Base-by-base conservation (phyloP, 2,113 vertebrate species). In the Panurus biarmicus region DNA sequence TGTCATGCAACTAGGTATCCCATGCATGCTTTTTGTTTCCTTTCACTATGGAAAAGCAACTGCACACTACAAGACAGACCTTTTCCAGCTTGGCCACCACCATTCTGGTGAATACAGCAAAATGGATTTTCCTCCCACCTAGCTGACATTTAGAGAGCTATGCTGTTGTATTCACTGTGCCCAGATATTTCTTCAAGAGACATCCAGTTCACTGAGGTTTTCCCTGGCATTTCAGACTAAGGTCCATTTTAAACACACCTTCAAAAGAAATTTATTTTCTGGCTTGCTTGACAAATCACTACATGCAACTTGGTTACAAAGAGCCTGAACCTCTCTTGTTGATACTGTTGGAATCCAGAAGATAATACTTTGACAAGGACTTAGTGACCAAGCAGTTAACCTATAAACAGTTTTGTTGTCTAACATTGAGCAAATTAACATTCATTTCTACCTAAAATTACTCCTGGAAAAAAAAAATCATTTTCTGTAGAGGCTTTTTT, bases 21-120 rank as follows among this genome's bases (percentile, higher is more conserved):
- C 11, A 35, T 3, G 5, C 3, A 24, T 1, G 4, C 2, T 6
- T 48, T 54, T 35, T 10, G 7, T 50, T 40, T 62, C 35, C n/a
- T 75, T n/a, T 90, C 35, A 36, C 15, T 21, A 0, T 3, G 28
- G 61, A 72, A 74, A 57, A 65, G 21, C 19, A 81, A 16, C 20
- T 12, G 8, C 38, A 25, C 24, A 21, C 31, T 57, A 38, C 36
- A 58, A 53, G 25, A 57, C 26, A 87, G 50, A 76, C 7, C 31
- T 64, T 70, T 44, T 31, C 56, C 71, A 64, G 26, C 33, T 65
- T 48, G 67, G 14, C 8, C 6, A 3, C 10, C 35, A 64, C 7
- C 23, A 57, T 15, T 15, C 20, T 28, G 16, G 9, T 35, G 29
- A 92, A 65, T 1, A 3, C 2, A 70, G 10, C 5, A 66, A 45